Evolutionary conservation across 2,797 vertebrate genomes (phyloP), one percentile per base, ranked within the genome.

Genomic region (Crypturellus tataupa): DNA sequence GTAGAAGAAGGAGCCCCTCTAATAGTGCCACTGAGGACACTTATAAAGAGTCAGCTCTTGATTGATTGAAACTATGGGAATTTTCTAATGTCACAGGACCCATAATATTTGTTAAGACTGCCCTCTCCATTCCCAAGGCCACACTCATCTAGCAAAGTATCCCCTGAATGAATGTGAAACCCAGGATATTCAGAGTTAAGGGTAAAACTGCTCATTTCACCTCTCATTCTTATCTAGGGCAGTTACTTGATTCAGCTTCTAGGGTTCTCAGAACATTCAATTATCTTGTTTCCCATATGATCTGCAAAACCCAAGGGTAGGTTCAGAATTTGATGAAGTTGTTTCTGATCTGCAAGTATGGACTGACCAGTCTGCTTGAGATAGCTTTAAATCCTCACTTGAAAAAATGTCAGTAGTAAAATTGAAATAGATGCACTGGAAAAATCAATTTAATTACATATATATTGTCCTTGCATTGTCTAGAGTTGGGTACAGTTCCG

Each of bases 261-360:
- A 91, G 77, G 85, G 82, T 94, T 96, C 91, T 94, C 70, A 49
- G 87, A 94, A 91, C 80, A 90, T 96, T 96, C 90, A 95, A 96
- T 96, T 96, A 97, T 94, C 94, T 97, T 90, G 56, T 95, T 96
- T 95, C 96, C 92, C 94, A 62, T 53, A 94, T 91, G 93, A 81
- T 85, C 82, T 84, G 53, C 33, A 90, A 96, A 94, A 95, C 94
- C 53, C 94, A 92, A 84, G 87, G 76, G 94, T 94, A 64, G 47
- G 58, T 87, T 91, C 89, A 53, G 73, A 81, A 93, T 93, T 62
- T 93, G 95, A 97, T 96, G 94, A 95, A 95, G 94, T 91, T 95
- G 91, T 95, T 96, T 97, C 94, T 95, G 91, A 94, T 95, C 80
- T 86, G 92, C 81, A 92, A 93, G 83, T 90, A 92, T 92, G 68